Percentiles rank a stretch among this genome's conserved stretches.
These are phyloP conservation scores for Conus betulinus DNA, from an alignment of 1,140 invertebrate species.

Conservation along the genomic window DNA sequence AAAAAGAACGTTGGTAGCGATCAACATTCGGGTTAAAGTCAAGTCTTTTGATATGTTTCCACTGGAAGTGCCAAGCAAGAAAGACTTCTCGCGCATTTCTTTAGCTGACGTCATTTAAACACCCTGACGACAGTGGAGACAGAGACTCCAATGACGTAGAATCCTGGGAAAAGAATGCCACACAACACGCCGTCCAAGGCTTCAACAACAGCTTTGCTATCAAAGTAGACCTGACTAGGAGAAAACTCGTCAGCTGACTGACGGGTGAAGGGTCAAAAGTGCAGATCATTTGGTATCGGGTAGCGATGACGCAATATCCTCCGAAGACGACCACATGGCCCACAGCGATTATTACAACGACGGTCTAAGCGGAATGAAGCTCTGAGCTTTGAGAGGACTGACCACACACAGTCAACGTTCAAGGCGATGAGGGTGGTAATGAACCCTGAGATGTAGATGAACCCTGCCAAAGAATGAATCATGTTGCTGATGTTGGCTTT, in stretches of 20 bases:
- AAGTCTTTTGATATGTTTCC: background rate
- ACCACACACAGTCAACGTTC: background rate
- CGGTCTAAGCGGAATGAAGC: background rate
- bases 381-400: background rate
- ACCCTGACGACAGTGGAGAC: background rate
- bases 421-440: background rate
- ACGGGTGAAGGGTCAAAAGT: background rate
- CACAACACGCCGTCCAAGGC: background rate
- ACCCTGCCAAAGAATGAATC: background rate
- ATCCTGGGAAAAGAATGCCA: background rate
- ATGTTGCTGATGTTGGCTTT: background rate
- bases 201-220: background rate
- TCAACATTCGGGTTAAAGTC: constrained; percentile 1
- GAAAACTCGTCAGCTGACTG: background rate
- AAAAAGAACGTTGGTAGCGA: background rate
- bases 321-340: background rate
- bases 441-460: background rate
- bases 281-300: background rate
- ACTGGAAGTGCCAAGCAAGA: background rate
- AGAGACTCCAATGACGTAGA: background rate
- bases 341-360: background rate
- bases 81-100: background rate
- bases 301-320: background rate
- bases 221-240: background rate
- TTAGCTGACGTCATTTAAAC: background rate